Evolutionary conservation across 2,797 vertebrate species (phyloP).

Genomic region (Pangasius macronema): DNA sequence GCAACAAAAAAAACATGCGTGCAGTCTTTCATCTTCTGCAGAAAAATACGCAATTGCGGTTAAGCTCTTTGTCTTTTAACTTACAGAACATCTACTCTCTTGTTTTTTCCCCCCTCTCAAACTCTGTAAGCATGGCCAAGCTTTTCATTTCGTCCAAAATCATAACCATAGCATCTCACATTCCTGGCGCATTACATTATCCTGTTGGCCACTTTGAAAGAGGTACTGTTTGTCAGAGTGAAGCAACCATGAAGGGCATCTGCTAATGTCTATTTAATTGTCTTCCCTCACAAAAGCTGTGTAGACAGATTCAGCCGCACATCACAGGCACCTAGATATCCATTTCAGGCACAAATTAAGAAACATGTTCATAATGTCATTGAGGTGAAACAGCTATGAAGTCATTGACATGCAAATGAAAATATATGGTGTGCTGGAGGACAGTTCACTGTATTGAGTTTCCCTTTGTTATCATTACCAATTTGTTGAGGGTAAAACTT

Average conservation of each 20-base stretch:
- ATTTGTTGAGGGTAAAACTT: background rate
- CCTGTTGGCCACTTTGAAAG: slow-evolving; percentile 31
- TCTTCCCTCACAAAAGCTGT: slow-evolving; percentile 14
- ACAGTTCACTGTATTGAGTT: slow-evolving; percentile 22
- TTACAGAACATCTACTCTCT: background rate
- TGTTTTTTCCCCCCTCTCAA: background rate
- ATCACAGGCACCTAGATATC: slow-evolving; percentile 32
- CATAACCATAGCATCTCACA: slow-evolving; percentile 6
- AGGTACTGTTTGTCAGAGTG: slow-evolving; percentile 21
- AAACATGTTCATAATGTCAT: slow-evolving; percentile 32
- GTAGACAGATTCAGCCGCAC: slow-evolving; percentile 32
- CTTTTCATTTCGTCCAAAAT: slow-evolving; percentile 30
- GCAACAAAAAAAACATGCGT: background rate
- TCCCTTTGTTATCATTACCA: slow-evolving; percentile 29
- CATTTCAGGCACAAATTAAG: slow-evolving; percentile 40
- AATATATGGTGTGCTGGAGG: slow-evolving; percentile 12
- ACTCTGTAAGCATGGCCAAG: slow-evolving; percentile 1
- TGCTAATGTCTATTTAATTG: slow-evolving; percentile 38
- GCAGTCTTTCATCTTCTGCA: slow-evolving; percentile 9
- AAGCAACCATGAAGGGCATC: slow-evolving; percentile 41
- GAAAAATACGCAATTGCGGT: background rate
- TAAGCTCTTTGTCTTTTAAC: slow-evolving; percentile 22
- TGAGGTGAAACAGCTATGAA: slow-evolving; percentile 35
- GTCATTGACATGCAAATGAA: slow-evolving; percentile 33
- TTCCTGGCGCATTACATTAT: slow-evolving; percentile 31